A percentile compares a stretch with the other conserved stretches of the same genome.
Conservation (phyloP, 1,140 invertebrate genomes). For the Oreohelix idahoensis region DNA sequence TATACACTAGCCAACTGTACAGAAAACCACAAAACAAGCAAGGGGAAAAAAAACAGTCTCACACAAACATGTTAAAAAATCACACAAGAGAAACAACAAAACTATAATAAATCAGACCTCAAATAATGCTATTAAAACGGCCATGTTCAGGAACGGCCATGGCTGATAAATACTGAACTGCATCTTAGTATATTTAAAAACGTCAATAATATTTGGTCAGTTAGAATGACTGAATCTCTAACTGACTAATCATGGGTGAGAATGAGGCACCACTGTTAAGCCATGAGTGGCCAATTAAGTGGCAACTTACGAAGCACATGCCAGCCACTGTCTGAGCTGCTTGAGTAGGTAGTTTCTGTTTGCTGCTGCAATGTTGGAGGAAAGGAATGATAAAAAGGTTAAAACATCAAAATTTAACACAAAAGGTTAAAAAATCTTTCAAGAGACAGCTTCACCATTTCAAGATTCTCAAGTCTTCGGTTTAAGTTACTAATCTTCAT, state of each 20-base stretch:
- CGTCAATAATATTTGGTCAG: neutral
- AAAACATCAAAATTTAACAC: neutral
- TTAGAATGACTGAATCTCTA: neutral
- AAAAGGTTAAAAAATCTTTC: neutral
- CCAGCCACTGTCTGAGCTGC: constrained; percentile 66
- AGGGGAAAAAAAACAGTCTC: neutral
- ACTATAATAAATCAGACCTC: neutral
- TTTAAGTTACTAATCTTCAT: too few species aligned
- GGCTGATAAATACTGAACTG: neutral
- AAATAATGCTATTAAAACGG: neutral
- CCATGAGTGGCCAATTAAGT: constrained; percentile 17
- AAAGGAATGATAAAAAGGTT: constrained; percentile 4
- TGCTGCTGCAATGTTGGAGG: neutral
- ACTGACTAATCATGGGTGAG: constrained; percentile 17
- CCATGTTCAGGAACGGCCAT: neutral
- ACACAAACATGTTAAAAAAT: neutral
- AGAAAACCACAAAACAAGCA: neutral
- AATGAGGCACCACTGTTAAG: constrained; percentile 16
- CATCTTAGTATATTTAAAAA: neutral
- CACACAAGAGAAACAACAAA: neutral
- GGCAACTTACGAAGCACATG: constrained; percentile 56
- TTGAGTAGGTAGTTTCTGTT: constrained; percentile 41
- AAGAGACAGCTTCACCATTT: neutral
- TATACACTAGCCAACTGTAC: neutral
- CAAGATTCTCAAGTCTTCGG: too few species aligned